A percentile compares a stretch with the other conserved stretches of the same genome.
Evolutionary conservation across 2,797 vertebrate genomes (phyloP).

Genomic region (Pseudocheirus occidentalis): DNA sequence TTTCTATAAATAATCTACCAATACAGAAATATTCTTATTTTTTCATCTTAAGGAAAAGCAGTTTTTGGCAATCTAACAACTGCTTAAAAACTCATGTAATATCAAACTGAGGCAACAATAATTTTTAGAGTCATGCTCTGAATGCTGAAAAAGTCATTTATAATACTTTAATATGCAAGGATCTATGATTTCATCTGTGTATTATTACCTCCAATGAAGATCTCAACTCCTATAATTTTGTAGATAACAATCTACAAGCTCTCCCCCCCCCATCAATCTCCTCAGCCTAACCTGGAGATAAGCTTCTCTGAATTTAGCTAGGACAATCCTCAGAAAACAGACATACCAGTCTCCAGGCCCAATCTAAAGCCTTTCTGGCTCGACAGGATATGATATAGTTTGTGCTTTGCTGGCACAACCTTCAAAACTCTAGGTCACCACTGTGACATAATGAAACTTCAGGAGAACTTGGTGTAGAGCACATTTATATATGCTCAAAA

Average conservation of each 20-base stretch:
- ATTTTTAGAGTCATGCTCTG: slow-evolving; percentile 24
- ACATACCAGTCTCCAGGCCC: neutral
- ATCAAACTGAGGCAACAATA: neutral
- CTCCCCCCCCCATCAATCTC: neutral
- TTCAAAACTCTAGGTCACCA: neutral
- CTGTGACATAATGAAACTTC: neutral
- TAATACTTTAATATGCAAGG: slow-evolving; percentile 9
- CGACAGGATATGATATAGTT: neutral
- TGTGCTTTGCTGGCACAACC: neutral
- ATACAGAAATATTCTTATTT: slow-evolving; percentile 19
- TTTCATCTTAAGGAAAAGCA: slow-evolving; percentile 23
- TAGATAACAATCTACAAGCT: neutral
- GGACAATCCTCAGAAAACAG: neutral
- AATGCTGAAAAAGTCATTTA: slow-evolving; percentile 19
- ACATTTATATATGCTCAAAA: slow-evolving; percentile 1
- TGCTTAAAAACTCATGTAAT: slow-evolving; percentile 48
- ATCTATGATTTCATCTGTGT: neutral
- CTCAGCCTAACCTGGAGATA: neutral
- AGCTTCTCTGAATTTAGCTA: neutral
- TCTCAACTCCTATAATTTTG: neutral
- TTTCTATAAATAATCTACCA: slow-evolving; percentile 25
- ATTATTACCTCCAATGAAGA: neutral
- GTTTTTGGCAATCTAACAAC: slow-evolving; percentile 30
- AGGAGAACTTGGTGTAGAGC: neutral
- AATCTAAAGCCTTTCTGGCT: neutral